Conservation (phyloP, 2,797 vertebrate species). For the Alectoris magna region DNA sequence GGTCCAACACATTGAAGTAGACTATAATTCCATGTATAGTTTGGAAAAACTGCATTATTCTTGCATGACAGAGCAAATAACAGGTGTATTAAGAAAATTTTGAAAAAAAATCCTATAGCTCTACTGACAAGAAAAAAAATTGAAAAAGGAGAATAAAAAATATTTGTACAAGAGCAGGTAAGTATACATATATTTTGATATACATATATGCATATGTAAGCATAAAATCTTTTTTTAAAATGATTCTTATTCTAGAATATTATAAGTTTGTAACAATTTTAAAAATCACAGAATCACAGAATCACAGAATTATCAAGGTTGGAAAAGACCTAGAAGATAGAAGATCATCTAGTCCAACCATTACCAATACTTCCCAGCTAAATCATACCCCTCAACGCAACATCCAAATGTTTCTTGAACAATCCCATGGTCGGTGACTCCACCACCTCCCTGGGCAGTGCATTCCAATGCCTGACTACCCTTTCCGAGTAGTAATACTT, state of each 20-base stretch:
- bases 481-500: no score
- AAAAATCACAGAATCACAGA: background rate
- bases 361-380: no score
- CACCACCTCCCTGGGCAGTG: no score
- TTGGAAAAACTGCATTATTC: conserved; percentile 4
- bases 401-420: no score
- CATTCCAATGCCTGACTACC: no score
- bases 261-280: background rate
- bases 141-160: background rate
- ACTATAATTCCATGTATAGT: background rate
- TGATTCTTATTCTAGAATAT: background rate
- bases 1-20: background rate
- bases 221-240: background rate
- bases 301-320: no score
- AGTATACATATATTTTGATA: background rate
- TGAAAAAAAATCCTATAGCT: background rate
- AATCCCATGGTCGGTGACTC: no score
- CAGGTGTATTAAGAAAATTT: background rate
- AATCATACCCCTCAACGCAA: no score
- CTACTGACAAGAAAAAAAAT: background rate
- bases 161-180: background rate
- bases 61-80: background rate
- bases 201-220: rapidly evolving
- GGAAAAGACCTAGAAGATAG: no score
- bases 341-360: no score